phyloP scores from a whole-genome alignment of 1,140 invertebrate species.

The Drosophila hydei region DNA sequence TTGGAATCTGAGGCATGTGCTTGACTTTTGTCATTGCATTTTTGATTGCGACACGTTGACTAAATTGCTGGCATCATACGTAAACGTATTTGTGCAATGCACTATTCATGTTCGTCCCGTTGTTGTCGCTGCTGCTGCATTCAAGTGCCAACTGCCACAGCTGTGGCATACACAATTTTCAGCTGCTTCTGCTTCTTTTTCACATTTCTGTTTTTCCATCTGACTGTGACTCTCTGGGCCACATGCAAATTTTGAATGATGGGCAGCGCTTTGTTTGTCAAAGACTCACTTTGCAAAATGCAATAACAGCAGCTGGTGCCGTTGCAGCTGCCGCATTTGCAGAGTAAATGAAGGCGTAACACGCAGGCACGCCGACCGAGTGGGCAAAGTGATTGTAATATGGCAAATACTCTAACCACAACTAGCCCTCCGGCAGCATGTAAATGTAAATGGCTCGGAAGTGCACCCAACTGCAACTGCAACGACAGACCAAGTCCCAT shows the following conservation, averaged over 20 bases:
- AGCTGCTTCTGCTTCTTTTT: background rate
- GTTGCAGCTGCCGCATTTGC: background rate
- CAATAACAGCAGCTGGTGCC: conserved; percentile 12
- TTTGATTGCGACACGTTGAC: conserved; percentile 42
- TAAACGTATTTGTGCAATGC: conserved; percentile 14
- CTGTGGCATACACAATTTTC: background rate
- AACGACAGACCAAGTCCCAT: background rate
- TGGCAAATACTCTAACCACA: background rate
- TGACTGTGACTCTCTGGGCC: background rate
- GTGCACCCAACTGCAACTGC: background rate
- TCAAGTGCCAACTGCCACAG: background rate
- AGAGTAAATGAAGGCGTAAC: conserved; percentile 22
- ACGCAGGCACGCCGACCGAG: background rate
- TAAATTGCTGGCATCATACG: conserved; percentile 21
- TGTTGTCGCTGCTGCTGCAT: too few relatives aligned
- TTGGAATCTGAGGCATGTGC: conserved; percentile 1
- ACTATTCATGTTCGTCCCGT: conserved; percentile 22
- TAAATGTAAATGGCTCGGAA: conserved; percentile 6
- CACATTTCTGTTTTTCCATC: background rate
- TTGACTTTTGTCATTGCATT: conserved; percentile 12
- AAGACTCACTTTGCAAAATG: conserved; percentile 30
- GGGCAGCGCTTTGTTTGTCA: conserved; percentile 32
- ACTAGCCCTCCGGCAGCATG: background rate
- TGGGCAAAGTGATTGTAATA: conserved; percentile 4
- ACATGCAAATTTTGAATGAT: conserved; percentile 17